Evolutionary conservation across 1,140 invertebrate genomes (phyloP), one percentile per base, ranked within the genome.

Genomic region (Glossosoma conforme): DNA sequence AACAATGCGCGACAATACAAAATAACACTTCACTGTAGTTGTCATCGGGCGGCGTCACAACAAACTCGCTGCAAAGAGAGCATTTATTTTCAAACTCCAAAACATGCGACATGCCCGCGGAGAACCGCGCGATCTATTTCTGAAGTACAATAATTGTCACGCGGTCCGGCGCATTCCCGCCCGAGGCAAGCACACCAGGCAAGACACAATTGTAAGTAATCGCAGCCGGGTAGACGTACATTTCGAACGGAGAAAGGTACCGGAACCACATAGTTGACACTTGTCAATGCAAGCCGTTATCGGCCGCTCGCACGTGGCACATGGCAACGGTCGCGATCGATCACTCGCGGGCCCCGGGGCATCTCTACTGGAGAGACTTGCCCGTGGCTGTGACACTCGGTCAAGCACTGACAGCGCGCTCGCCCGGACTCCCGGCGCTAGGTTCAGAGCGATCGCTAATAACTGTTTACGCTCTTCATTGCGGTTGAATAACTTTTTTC

Each of bases 231-330:
- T n/a, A n/a, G n/a, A n/a, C 44, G 32, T 35, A 33, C 44, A 38
- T 17, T 22, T 42, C 44, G 21, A 25, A 19, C 15, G 19, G 5
- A 22, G 33, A 22, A 17, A 38, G 10, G n/a, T 44, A 44, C 28
- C 43, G 25, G 10, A n/a, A 15, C 9, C 13, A 38, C 24, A 14
- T 21, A 11, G 15, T 33, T 15, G n/a, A n/a, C n/a, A n/a, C 3
- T 19, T 24, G 28, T 45, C 44, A 45, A 45, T 22, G 24, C 36
- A 37, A 47, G 44, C 35, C 37, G 19, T 37, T 47, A 47, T 47
- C 35, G 38, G 33, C 22, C n/a, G 32, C 3, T 3, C 15, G 3
- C 15, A 13, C 32, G n/a, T n/a, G n/a, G 25, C 44, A 47, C 44
- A 47, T 37, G 44, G 6, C 35, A 24, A 25, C 33, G 14, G 21